Evolutionary conservation across 2,113 vertebrate species (phyloP).

Genomic region (Cisticola juncidis): DNA sequence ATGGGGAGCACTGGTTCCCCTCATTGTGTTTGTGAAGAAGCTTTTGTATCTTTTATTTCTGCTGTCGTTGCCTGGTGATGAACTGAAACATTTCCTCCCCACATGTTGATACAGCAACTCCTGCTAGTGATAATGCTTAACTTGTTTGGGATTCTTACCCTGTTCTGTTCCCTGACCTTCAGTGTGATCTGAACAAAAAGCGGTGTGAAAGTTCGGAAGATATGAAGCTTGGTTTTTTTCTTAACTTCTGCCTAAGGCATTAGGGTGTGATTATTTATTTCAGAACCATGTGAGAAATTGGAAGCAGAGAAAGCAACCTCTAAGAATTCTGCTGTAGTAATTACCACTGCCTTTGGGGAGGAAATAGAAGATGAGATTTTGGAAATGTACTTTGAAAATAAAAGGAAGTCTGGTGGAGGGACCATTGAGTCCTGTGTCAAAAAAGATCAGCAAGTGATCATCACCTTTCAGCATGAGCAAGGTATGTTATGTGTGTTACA

Average conservation of each 20-base stretch:
- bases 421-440: neutral
- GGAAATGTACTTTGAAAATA: slow-evolving; percentile 67
- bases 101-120: rapidly evolving
- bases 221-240: neutral
- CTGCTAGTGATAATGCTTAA: neutral
- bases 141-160: neutral
- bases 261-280: neutral
- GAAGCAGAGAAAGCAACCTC: neutral
- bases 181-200: neutral
- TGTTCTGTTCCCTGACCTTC: neutral
- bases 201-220: neutral
- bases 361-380: slow-evolving; percentile 38
- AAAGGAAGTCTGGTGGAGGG: slow-evolving; percentile 54
- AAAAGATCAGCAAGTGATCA: slow-evolving; percentile 4
- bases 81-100: neutral
- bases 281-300: neutral
- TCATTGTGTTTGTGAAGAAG: neutral
- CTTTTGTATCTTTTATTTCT: neutral
- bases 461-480: slow-evolving; percentile 48
- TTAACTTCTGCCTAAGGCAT: neutral
- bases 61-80: neutral
- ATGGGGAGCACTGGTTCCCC: neutral
- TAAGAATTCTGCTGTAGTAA: neutral
- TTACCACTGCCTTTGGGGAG: slow-evolving; percentile 9
- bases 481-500: neutral